A percentile compares a stretch with the other conserved stretches of the same genome.
These are phyloP conservation scores for Steromphala cineraria DNA, from an alignment of 2,888 invertebrate genomes.

Conservation along the genomic window DNA sequence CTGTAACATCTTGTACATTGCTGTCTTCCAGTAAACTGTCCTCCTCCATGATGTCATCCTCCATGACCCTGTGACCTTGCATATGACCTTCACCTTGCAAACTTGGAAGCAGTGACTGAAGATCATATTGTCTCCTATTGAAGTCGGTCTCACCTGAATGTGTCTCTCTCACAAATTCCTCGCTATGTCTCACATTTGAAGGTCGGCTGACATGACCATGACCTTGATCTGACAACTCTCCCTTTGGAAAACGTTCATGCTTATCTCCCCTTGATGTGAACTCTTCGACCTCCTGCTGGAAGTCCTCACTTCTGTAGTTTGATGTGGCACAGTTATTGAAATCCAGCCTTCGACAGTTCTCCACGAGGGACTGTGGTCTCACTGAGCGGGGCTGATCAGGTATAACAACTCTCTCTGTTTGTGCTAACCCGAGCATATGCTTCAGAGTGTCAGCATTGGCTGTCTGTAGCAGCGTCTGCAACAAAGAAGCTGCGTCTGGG, in stretches of 20 bases:
- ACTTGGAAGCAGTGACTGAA: not conserved
- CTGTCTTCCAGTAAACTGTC: slow-evolving; percentile 29
- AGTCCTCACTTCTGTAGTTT: no score
- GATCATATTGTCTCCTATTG: not conserved
- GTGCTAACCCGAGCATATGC: slow-evolving; percentile 3
- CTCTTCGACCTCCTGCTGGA: no score
- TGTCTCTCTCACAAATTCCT: no score
- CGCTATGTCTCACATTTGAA: no score
- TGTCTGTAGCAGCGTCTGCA: not conserved
- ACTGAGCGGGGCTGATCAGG: not conserved
- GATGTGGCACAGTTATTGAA: not conserved
- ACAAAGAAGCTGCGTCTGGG: not conserved
- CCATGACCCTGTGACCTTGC: no score
- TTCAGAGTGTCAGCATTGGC: not conserved
- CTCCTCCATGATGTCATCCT: slow-evolving; percentile 32
- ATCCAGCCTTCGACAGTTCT: not conserved
- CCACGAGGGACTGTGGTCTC: not conserved
- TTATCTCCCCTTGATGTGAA: no score
- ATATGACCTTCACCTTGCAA: slow-evolving; percentile 20
- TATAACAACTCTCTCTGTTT: not conserved
- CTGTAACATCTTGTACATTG: slow-evolving; percentile 47
- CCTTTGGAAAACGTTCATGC: no score
- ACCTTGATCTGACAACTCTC: no score
- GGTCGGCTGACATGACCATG: no score
- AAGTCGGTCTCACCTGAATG: not conserved